These are phyloP conservation scores for Aphaenogaster rudis DNA, from an alignment of 1,140 invertebrate genomes.

Conservation along the genomic window DNA sequence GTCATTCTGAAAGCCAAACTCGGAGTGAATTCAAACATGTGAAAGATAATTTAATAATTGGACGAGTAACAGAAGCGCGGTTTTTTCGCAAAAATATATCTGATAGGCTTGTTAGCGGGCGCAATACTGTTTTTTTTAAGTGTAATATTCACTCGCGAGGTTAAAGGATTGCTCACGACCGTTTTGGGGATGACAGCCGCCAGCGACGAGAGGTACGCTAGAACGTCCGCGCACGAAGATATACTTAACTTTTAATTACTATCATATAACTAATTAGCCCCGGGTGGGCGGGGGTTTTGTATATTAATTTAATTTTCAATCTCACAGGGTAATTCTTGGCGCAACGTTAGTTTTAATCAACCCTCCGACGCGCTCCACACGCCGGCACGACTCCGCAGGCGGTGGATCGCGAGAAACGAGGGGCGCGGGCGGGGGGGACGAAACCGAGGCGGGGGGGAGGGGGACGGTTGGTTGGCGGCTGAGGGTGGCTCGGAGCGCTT, in stretches of 20 bases:
- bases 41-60: conserved; percentile 11
- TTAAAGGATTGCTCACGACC: conserved; percentile 37
- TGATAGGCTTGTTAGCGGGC: not conserved
- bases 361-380: conserved; percentile 80
- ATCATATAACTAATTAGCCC: conserved; percentile 87
- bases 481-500: conserved; percentile 76
- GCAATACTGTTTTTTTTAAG: conserved; percentile 22
- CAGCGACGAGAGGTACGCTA: conserved; percentile 7
- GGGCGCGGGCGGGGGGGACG: conserved; percentile 46
- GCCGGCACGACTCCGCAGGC: conserved; percentile 73
- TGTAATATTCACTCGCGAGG: conserved; percentile 25
- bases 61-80: no score
- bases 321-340: conserved; percentile 87
- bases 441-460: conserved; percentile 62
- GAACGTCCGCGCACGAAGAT: conserved; percentile 69
- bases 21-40: not conserved
- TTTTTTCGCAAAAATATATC: conserved; percentile 28
- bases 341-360: conserved; percentile 87
- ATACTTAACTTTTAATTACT: conserved; percentile 87
- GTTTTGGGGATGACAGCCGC: conserved; percentile 38
- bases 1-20: not conserved
- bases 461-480: conserved; percentile 71
- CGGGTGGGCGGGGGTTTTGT: conserved; percentile 84
- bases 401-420: conserved; percentile 63
- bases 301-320: conserved; percentile 88